Evolutionary conservation across 2,888 invertebrate species (phyloP).

Genomic region (Eupithecia dodoneata): DNA sequence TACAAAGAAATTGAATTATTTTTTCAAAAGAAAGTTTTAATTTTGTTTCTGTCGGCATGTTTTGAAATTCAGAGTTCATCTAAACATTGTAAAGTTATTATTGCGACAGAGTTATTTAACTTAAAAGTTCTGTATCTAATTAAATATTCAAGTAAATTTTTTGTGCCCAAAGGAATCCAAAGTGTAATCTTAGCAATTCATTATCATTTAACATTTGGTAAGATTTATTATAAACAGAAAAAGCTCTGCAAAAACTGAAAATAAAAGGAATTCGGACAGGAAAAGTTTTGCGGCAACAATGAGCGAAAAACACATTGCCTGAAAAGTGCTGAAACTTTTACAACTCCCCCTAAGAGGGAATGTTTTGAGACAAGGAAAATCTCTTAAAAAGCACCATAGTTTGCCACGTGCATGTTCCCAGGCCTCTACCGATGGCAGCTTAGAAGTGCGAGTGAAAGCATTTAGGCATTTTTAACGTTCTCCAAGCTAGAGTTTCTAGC

Average conservation of each 20-base stretch:
- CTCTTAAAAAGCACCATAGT: conserved; percentile 40
- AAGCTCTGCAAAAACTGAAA: conserved; percentile 73
- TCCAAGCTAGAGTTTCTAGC: background rate
- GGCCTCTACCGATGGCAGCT: background rate
- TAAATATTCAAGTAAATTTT: background rate
- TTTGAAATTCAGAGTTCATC: conserved; percentile 29
- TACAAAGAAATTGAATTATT: conserved; percentile 73
- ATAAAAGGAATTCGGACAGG: conserved; percentile 66
- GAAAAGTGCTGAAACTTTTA: conserved; percentile 48
- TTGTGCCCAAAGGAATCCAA: background rate
- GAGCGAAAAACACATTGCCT: conserved; percentile 80
- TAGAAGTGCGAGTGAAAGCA: background rate
- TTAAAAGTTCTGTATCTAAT: conserved; percentile 8
- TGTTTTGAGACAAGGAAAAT: conserved; percentile 43
- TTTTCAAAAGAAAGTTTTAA: conserved; percentile 59
- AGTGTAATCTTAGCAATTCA: background rate
- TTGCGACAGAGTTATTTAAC: background rate
- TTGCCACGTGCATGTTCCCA: conserved; percentile 34
- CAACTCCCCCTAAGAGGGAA: conserved; percentile 46
- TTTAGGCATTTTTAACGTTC: background rate
- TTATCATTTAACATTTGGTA: background rate
- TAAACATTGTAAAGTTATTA: conserved; percentile 11
- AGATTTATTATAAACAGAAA: conserved; percentile 44
- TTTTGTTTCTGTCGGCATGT: conserved; percentile 37
- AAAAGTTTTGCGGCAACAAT: conserved; percentile 73